Conservation (phyloP, 2,888 invertebrate genomes). For the Tethea ocularis region DNA sequence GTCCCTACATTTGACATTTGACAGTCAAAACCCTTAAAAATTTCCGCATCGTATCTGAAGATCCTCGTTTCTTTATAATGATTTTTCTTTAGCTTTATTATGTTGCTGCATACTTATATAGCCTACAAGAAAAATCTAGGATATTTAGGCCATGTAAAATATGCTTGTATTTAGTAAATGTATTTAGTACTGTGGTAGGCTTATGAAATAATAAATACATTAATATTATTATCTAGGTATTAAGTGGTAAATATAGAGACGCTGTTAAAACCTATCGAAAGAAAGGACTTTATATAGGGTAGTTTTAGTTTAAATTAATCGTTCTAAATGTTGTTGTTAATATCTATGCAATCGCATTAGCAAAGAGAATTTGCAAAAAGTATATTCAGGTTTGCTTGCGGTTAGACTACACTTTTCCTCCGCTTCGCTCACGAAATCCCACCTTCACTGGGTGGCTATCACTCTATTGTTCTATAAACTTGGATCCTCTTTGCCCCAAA, state of each 20-base stretch:
- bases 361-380: constrained; percentile 13
- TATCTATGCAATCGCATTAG: background rate
- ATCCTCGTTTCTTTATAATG: background rate
- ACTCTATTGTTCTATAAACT: constrained; percentile 48
- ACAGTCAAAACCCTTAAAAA: background rate
- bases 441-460: constrained; percentile 36
- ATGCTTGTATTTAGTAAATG: too few species aligned
- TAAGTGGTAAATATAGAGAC: too few species aligned
- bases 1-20: too few species aligned
- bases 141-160: too few species aligned
- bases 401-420: constrained; percentile 22
- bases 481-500: constrained; percentile 34
- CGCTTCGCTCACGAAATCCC: constrained; percentile 28
- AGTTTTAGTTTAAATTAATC: too few species aligned
- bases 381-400: constrained; percentile 16
- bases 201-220: too few species aligned
- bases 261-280: too few species aligned
- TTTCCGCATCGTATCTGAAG: background rate
- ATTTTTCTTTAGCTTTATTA: background rate
- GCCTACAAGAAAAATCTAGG: too few species aligned
- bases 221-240: too few species aligned
- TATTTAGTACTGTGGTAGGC: too few species aligned
- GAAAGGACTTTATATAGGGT: too few species aligned
- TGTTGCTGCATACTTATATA: background rate
- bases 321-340: background rate